A percentile compares a stretch with the other conserved stretches of the same genome.
Evolutionary conservation across 2,113 vertebrate genomes (phyloP).

Genomic region (Gobius niger): DNA sequence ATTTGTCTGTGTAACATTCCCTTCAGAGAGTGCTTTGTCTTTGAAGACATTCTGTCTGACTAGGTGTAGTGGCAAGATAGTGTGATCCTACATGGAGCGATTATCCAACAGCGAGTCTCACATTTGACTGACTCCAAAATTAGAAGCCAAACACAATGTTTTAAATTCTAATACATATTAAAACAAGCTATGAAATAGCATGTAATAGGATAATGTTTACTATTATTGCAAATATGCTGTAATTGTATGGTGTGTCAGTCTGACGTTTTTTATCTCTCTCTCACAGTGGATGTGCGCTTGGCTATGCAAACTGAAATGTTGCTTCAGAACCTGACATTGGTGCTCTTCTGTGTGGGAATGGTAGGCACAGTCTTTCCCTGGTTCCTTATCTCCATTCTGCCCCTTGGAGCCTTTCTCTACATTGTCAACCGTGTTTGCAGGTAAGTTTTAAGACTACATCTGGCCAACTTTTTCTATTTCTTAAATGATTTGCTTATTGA

Average conservation of each 20-base stretch:
- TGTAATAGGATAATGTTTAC: background rate
- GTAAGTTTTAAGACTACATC: conserved; percentile 53
- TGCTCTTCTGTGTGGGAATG: conserved; percentile 80
- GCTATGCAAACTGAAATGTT: conserved; percentile 80
- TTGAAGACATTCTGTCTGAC: conserved; percentile 50
- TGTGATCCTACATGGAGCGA: conserved; percentile 35
- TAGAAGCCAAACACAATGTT: conserved; percentile 7
- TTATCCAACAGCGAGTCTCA: conserved; percentile 37
- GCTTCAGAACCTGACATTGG: conserved; percentile 80
- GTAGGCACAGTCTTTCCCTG: conserved; percentile 80
- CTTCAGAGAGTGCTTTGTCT: conserved; percentile 44
- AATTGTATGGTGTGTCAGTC: conserved; percentile 10
- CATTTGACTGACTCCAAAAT: conserved; percentile 28
- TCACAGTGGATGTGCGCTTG: conserved; percentile 81
- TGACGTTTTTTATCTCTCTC: conserved; percentile 24
- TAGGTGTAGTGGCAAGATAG: conserved; percentile 45
- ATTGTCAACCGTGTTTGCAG: conserved; percentile 78
- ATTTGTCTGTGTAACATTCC: conserved; percentile 44
- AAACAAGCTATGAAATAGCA: background rate
- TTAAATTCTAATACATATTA: background rate
- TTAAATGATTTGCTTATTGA: no score
- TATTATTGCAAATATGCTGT: background rate
- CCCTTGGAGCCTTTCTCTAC: conserved; percentile 75
- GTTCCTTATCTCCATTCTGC: conserved; percentile 80
- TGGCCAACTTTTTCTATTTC: no score